Base-by-base conservation (phyloP, 2,888 invertebrate genomes). In the Troglohyphantes excavatus region DNA sequence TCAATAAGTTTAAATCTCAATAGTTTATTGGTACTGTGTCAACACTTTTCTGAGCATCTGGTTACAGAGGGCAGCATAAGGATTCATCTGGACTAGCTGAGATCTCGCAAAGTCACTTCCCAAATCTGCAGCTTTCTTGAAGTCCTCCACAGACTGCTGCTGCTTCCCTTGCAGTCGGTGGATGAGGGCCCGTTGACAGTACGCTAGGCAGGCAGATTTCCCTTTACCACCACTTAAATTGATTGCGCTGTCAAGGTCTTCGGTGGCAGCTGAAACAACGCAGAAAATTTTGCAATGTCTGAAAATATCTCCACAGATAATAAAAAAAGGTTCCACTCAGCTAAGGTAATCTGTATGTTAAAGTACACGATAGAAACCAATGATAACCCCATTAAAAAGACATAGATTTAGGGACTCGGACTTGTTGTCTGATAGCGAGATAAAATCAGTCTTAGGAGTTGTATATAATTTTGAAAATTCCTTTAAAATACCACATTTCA, bases 61-160 rank as follows among this genome's bases (percentile, higher is more conserved):
- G 94, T 98, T 99, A 94, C 98, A 99, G 79, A 98, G 95, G 0
- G 98, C 98, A 2, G 98, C 98, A 93, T 98, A 98, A 0, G 98
- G 98, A 94, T 99, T 98, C 93, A 98, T 93, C 93, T 97, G 96
- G 2, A 97, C 96, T 78, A 98, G 94, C 95, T 97, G 97, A 93
- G 96, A 95, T 93, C 96, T 97, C 23, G 98, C 98, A 94, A 98
- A 98, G 91, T 95, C 95, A 92, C 97, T 97, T 23, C 98, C 98
- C 72, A 97, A 94, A 91, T 95, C 94, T 0, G 97, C 96, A 0
- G 98, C 97, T 83, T 95, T 95, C 91, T 96, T 94, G 93, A 98
- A 98, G 93, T 97, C 97, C 0, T 93, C 93, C 91, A 95, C 95
- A 0, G 98, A 98, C 3, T 95, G 95, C 13, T 96, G 96, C 23